Conservation (phyloP, 2,113 vertebrate genomes). For the Nerophis lumbriciformis region DNA sequence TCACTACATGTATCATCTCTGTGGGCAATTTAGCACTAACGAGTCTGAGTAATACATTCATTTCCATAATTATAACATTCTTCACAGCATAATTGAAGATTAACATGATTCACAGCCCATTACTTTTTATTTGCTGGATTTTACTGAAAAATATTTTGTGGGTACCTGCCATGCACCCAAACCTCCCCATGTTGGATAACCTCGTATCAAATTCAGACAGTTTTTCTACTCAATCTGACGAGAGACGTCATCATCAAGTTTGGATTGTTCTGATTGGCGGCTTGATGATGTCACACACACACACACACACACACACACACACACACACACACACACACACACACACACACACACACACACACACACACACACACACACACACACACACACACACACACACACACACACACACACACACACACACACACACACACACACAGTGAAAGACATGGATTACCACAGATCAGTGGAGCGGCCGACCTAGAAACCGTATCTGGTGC, state of each 20-base stretch:
- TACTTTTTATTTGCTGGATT: neutral
- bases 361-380: neutral
- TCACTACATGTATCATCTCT: neutral
- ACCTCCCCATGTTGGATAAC: no score
- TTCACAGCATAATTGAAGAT: neutral
- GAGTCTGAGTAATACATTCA: neutral
- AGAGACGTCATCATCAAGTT: neutral
- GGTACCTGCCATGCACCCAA: no score
- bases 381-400: neutral
- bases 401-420: neutral
- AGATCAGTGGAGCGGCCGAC: constrained; percentile 11
- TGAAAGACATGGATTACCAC: constrained; percentile 5
- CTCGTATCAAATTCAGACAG: neutral
- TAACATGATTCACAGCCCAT: neutral
- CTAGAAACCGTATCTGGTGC: constrained; percentile 5
- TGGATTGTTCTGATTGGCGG: neutral
- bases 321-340: neutral
- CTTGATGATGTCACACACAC: no score
- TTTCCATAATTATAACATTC: neutral
- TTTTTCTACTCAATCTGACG: no score
- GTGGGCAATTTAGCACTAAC: neutral
- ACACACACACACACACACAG: neutral
- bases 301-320: neutral
- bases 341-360: neutral
- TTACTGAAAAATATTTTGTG: no score